phyloP scores from a whole-genome alignment of 2,797 vertebrate species.

The Petrocephalus sullivani region DNA sequence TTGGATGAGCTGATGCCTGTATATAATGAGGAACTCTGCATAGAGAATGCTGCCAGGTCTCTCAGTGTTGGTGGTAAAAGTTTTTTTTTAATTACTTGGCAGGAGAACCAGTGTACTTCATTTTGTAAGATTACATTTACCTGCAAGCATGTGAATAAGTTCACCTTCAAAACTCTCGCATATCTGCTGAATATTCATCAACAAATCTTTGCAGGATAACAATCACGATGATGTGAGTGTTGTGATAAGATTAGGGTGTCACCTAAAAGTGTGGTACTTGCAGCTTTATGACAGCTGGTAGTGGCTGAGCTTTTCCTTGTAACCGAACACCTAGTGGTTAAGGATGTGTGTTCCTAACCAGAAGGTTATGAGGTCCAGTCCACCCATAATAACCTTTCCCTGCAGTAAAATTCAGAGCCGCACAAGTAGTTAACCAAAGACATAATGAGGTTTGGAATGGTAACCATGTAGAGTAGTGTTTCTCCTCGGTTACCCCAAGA shows the following conservation, averaged over 20 bases:
- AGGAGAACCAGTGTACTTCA: background rate
- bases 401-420: background rate
- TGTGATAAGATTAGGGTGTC: background rate
- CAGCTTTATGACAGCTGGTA: background rate
- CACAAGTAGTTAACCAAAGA: background rate
- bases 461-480: background rate
- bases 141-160: background rate
- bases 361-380: background rate
- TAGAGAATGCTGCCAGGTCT: background rate
- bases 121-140: background rate
- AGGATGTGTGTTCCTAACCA: background rate
- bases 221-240: background rate
- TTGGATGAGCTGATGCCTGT: background rate
- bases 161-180: background rate
- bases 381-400: background rate
- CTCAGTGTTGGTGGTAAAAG: background rate
- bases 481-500: background rate
- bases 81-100: conserved; percentile 14
- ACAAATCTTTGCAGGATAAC: background rate
- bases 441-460: background rate
- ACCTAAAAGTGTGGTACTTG: background rate
- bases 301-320: background rate
- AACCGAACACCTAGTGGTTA: background rate
- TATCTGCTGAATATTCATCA: background rate
- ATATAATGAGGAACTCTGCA: background rate